Conservation (phyloP, 1,140 invertebrate genomes). For the Coelopa frigida region DNA sequence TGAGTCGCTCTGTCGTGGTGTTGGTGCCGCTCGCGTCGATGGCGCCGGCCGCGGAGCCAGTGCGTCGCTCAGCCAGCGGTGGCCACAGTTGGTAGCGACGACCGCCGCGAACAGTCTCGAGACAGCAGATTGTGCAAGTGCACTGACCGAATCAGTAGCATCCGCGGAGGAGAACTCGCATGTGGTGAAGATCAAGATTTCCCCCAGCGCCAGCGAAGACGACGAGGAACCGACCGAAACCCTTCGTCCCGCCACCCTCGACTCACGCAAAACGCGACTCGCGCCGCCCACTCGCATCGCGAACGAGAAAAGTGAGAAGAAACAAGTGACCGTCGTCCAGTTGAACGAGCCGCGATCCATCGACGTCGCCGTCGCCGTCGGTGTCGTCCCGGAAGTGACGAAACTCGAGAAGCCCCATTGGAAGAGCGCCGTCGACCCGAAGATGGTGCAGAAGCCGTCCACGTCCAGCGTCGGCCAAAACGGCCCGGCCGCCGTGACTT, state of each 20-base stretch:
- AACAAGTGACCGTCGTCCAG: slow-evolving; percentile 20
- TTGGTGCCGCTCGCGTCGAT: background rate
- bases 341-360: slow-evolving; percentile 17
- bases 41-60: background rate
- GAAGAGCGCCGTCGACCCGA: slow-evolving; percentile 1
- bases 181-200: slow-evolving; percentile 41
- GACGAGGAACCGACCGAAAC: too few relatives aligned
- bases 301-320: slow-evolving; percentile 7
- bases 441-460: slow-evolving; percentile 16
- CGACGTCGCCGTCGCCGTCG: too few relatives aligned
- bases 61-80: background rate
- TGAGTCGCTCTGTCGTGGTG: background rate
- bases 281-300: too few relatives aligned
- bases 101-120: slow-evolving; percentile 6
- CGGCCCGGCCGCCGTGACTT: background rate
- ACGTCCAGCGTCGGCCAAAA: background rate
- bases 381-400: too few relatives aligned
- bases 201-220: slow-evolving; percentile 18
- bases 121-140: slow-evolving; percentile 29
- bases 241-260: too few relatives aligned
- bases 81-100: background rate
- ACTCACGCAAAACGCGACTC: too few relatives aligned
- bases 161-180: slow-evolving; percentile 1
- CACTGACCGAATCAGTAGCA: slow-evolving; percentile 34
- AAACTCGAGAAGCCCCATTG: too few relatives aligned